Percentiles rank a stretch among this genome's conserved stretches.
phyloP scores from a whole-genome alignment of 1,140 invertebrate genomes.

The Venustaconcha ellipsiformis region DNA sequence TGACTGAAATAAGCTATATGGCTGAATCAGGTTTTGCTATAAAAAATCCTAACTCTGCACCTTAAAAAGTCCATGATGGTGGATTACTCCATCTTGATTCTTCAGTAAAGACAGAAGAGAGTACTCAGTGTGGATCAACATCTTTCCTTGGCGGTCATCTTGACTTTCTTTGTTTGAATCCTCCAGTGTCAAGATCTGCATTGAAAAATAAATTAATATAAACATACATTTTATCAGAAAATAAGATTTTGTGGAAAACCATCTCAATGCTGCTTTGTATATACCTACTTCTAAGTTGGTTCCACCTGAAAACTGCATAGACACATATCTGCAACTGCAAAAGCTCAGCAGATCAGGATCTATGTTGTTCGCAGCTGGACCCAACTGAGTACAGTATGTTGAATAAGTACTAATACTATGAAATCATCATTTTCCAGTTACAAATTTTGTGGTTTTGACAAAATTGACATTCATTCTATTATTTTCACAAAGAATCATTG shows the following conservation, averaged over 20 bases:
- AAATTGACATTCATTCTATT: neutral
- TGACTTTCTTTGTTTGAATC: slow-evolving; percentile 76
- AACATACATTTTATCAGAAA: no score
- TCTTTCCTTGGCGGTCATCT: slow-evolving; percentile 85
- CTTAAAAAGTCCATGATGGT: slow-evolving; percentile 86
- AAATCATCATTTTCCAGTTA: no score
- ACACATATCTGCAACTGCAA: neutral
- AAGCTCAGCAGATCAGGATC: neutral
- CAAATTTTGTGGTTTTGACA: no score
- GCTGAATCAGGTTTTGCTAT: no score
- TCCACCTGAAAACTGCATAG: neutral
- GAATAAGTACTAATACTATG: no score
- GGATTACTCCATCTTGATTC: slow-evolving; percentile 81
- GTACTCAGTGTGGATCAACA: slow-evolving; percentile 85
- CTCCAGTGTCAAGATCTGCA: slow-evolving; percentile 73
- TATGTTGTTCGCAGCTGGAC: neutral
- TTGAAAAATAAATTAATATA: neutral
- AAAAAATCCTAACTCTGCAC: slow-evolving; percentile 66
- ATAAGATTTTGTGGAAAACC: no score
- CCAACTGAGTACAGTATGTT: neutral
- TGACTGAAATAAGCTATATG: no score
- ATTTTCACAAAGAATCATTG: neutral
- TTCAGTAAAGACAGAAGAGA: slow-evolving; percentile 80
- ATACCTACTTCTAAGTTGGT: neutral
- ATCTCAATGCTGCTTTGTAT: no score